Evolutionary conservation across 2,888 invertebrate species (phyloP), one percentile per base, ranked within the genome.

Genomic region (Chymomyza amoena): DNA sequence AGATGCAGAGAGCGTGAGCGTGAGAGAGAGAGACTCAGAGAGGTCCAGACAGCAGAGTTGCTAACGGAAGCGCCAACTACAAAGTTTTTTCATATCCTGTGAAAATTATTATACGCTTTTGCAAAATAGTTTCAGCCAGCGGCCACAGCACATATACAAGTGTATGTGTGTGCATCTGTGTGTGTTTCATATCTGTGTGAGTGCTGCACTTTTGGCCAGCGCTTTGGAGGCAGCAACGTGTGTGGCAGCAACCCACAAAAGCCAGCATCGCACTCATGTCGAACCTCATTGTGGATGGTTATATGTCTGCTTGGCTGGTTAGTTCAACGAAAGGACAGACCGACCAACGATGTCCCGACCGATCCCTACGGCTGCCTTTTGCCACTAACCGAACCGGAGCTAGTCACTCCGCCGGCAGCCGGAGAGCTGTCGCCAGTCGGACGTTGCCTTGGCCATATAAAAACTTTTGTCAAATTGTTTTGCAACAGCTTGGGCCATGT

Each of bases 61-160:
- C 64, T 64, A 78, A 73, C 80, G 88, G 87, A 87, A 79, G 80
- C 83, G 84, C 68, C 83, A 80, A 80, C 84, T 76, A 73, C 76
- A 87, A 84, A 84, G 75, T 84, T 84, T 84, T 84, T 83, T 84
- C 87, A 87, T 84, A 84, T 84, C 84, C 84, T 84, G 88, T 83
- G 86, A 79, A 87, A 84, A 84, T 84, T 84, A 84, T 84, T 84
- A 81, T 81, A 85, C 77, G 87, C 82, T 87, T 87, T 87, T 80
- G 78, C 73, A 77, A 81, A 84, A 87, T 78, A 87, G 84, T 87
- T 79, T 73, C 64, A 69, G 73, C 78, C 76, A 75, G 72, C 69
- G 76, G 76, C 68, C 70, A 77, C 69, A 45, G 39, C 16, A 52
- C 7, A 56, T 15, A 45, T 39, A 54, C 32, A 16, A 70, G 65